Evolutionary conservation across 2,113 vertebrate genomes (phyloP).

Genomic region (Upupa epops): DNA sequence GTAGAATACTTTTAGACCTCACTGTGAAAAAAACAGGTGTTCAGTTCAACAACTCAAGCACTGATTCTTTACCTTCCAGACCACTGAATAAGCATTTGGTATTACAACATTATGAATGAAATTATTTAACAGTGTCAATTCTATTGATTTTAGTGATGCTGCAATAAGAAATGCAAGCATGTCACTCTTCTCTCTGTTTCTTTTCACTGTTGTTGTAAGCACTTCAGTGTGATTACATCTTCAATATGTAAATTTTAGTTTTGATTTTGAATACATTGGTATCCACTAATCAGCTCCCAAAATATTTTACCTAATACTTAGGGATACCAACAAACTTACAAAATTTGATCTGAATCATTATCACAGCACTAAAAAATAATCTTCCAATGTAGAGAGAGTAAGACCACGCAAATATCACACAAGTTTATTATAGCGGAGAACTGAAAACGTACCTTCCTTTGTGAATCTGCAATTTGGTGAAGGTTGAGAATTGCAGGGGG

Average conservation of each 20-base stretch:
- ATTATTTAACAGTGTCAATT: conserved; percentile 20
- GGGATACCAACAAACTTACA: background rate
- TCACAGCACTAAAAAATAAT: background rate
- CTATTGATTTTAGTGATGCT: conserved; percentile 13
- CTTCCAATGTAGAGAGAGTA: background rate
- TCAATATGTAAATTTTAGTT: background rate
- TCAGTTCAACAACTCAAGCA: conserved; percentile 11
- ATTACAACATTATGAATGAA: conserved; percentile 38
- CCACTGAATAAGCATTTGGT: conserved; percentile 18
- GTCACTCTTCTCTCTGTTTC: background rate
- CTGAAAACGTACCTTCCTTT: background rate
- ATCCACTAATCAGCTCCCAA: background rate
- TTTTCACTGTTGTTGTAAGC: background rate
- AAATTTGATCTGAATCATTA: background rate
- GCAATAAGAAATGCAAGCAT: background rate
- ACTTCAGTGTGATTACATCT: background rate
- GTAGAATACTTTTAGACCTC: conserved; percentile 14
- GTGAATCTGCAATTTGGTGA: background rate
- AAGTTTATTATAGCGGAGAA: background rate
- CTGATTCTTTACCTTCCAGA: conserved; percentile 11
- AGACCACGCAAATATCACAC: background rate
- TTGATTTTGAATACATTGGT: background rate
- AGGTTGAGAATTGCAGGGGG: background rate
- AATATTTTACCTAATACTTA: background rate
- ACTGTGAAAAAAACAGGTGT: background rate